Conservation (phyloP, 64 coral and sea anemone genomes). For the Stichodactyla helianthus region DNA sequence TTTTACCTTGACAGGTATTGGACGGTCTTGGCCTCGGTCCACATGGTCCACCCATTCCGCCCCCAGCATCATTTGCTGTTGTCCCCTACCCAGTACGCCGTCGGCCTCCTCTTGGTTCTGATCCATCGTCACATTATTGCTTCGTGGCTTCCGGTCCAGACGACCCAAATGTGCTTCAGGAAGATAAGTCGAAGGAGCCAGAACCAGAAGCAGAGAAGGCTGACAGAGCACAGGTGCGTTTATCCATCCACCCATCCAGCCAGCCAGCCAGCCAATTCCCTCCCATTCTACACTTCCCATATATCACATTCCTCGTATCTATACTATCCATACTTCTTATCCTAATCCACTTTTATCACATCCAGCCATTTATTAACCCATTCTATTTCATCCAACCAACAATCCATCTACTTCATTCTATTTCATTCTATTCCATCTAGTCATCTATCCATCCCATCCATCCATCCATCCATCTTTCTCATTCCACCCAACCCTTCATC, state of each 20-base stretch:
- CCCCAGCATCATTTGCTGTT: constrained; percentile 90
- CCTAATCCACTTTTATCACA: background rate
- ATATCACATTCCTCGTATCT: too few species aligned
- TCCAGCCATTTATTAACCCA: background rate
- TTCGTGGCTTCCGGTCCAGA: constrained; percentile 78
- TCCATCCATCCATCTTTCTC: background rate
- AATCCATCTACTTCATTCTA: background rate
- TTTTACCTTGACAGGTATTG: constrained; percentile 51
- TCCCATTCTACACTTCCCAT: too few species aligned
- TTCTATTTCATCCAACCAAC: too few species aligned
- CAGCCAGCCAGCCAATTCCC: too few species aligned
- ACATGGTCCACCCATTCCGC: constrained; percentile 90
- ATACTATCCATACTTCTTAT: too few species aligned
- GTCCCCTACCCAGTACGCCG: constrained; percentile 96
- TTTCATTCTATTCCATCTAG: background rate
- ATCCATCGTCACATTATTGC: constrained; percentile 83
- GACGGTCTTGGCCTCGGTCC: constrained; percentile 89
- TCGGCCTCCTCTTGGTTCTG: constrained; percentile 71
- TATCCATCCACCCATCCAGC: too few species aligned
- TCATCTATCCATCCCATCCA: background rate
- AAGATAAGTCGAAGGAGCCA: constrained; percentile 78
- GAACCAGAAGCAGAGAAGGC: constrained; percentile 83
- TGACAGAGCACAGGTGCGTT: constrained; percentile 57
- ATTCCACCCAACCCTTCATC: background rate
- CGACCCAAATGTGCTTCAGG: constrained; percentile 76